Evolutionary conservation across 1,140 invertebrate genomes (phyloP), one percentile per base, ranked within the genome.

Genomic region (Polypedilum vanderplanki): DNA sequence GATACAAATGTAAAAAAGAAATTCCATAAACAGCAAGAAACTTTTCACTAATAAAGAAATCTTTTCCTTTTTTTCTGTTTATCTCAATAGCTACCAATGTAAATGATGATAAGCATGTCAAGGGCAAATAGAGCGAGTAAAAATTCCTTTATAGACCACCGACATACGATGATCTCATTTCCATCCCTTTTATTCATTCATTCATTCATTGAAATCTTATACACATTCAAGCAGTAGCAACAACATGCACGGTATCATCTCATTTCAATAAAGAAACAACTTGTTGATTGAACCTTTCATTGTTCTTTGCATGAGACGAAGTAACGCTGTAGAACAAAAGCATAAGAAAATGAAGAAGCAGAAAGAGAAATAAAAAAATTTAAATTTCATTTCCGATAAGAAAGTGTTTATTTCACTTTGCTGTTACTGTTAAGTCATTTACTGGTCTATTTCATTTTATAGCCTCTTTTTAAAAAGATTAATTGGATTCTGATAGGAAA

Each of bases 331-430:
- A n/a, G 10, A 15, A 57, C n/a, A n/a, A 57, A 15, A 15, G 12
- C 12, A n/a, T 57, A 57, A 57, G n/a, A 57, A 57, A 57, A 57
- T 4, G 15, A 15, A 57, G 12, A 9, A 15, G 15, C 41, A 18
- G 17, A 67, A 65, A 17, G 5, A 18, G 65, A 70, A 22, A 70
- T 7, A 70, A n/a, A 57, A 17, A 57, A 70, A 70, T 70, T 70
- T 70, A 20, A 70, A 70, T 70, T 70, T 70, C 65, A 70, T 70
- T 70, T 70, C 65, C 65, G 65, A 70, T 70, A 70, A 70, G 65
- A 70, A 70, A 70, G 65, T 70, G 65, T 70, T 70, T 70, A 12
- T 57, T 57, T 17, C n/a, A 12, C 10, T 57, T 57, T 57, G 10
- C 65, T 18, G 17, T 70, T 70, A 17, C 65, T 20, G 17, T 18